phyloP scores from a whole-genome alignment of 1,140 invertebrate genomes.

The Brachystomella parvula region DNA sequence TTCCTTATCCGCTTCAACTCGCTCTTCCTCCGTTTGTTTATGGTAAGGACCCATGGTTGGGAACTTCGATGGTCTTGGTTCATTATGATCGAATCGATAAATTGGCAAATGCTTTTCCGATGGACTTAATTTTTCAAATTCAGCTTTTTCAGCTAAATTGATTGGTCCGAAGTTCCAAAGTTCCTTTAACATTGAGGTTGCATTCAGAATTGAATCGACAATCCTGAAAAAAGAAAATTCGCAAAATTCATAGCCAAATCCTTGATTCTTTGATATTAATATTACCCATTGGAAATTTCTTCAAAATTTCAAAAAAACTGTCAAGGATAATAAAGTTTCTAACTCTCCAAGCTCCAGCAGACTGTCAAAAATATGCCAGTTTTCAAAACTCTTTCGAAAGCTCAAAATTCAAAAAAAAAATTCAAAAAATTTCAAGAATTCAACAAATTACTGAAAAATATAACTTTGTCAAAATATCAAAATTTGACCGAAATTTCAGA shows the following conservation, averaged over 20 bases:
- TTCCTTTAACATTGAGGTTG: conserved; percentile 63
- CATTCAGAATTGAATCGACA: conserved; percentile 67
- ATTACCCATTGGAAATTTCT: no score
- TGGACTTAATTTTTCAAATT: conserved; percentile 16
- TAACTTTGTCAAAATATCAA: no score
- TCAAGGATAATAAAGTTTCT: no score
- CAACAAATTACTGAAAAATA: no score
- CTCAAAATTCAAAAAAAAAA: conserved; percentile 3
- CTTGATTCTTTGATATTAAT: no score
- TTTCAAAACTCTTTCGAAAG: neutral
- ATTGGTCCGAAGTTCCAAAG: conserved; percentile 77
- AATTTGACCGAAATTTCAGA: no score
- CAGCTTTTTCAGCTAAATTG: conserved; percentile 45
- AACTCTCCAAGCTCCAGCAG: no score
- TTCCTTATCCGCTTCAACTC: conserved; percentile 46
- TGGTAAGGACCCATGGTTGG: conserved; percentile 65
- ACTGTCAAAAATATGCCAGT: no score
- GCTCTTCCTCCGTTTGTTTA: conserved; percentile 45
- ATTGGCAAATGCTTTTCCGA: conserved; percentile 31
- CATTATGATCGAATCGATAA: conserved; percentile 46
- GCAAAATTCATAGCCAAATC: no score
- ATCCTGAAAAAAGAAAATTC: conserved; percentile 50
- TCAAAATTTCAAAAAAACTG: no score
- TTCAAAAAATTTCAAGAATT: no score
- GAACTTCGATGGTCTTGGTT: conserved; percentile 50